Evolutionary conservation across 2,797 vertebrate species (phyloP).

Genomic region (Gallinago solitaria): DNA sequence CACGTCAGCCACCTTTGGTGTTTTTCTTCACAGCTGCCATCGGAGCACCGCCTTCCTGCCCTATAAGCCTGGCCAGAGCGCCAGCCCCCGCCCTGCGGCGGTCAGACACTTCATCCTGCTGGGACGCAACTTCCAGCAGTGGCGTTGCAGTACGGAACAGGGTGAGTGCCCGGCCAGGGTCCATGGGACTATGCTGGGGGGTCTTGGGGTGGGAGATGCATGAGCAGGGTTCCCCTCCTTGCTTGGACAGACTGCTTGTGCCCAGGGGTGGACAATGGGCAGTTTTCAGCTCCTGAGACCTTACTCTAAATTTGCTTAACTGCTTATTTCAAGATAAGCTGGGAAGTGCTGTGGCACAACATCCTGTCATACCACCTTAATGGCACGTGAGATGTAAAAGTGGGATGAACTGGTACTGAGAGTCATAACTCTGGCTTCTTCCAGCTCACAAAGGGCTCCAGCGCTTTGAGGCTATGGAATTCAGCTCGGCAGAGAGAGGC

Average conservation of each 20-base stretch:
- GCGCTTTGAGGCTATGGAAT: conserved; percentile 92
- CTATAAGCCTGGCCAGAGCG: conserved; percentile 76
- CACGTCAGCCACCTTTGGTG: background rate
- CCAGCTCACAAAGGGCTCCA: conserved; percentile 94
- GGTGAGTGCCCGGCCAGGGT: conserved; percentile 73
- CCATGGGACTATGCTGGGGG: background rate
- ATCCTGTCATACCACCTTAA: background rate
- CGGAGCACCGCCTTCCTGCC: conserved; percentile 79
- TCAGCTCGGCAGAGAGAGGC: conserved; percentile 78
- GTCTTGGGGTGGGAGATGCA: background rate
- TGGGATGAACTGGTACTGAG: background rate
- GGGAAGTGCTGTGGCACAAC: background rate
- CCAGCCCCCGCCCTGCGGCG: conserved; percentile 77
- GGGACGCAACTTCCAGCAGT: conserved; percentile 94
- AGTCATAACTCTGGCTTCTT: background rate
- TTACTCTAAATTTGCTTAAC: background rate
- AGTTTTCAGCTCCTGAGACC: background rate
- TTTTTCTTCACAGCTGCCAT: conserved; percentile 72
- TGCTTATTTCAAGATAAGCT: background rate
- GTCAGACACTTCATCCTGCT: conserved; percentile 87
- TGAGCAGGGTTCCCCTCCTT: background rate
- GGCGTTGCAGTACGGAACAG: conserved; percentile 92
- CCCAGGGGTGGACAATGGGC: background rate
- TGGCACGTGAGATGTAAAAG: background rate
- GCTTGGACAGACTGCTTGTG: background rate